phyloP scores from a whole-genome alignment of 2,888 invertebrate species.

The Drosophila histrio region DNA sequence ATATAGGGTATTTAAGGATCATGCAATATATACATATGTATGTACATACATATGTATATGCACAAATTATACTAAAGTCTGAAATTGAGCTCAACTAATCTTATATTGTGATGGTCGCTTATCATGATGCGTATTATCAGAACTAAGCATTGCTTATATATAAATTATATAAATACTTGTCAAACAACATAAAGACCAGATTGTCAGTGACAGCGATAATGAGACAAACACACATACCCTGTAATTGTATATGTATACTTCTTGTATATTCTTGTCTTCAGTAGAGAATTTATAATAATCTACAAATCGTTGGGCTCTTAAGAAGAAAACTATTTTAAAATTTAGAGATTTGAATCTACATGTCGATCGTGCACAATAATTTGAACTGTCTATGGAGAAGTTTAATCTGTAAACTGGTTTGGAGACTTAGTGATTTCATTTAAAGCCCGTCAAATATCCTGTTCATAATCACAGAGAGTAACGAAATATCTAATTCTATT shows the following conservation, averaged over 20 bases:
- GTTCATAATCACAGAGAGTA: not conserved
- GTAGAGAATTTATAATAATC: not conserved
- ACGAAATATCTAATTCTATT: not conserved
- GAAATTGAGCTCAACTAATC: conserved; percentile 13
- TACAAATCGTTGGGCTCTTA: not conserved
- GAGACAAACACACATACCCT: conserved; percentile 9
- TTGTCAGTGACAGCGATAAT: not conserved
- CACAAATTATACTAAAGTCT: not conserved
- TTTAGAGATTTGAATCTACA: too few species aligned
- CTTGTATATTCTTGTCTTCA: not conserved
- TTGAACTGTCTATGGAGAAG: too few species aligned
- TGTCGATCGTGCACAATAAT: too few species aligned
- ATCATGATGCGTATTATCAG: conserved; percentile 25
- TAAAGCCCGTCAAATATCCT: too few species aligned
- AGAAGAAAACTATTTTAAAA: too few species aligned
- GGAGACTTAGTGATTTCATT: not conserved
- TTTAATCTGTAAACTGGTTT: not conserved
- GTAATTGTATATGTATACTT: not conserved
- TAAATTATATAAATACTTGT: conserved; percentile 2
- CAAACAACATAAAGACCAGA: not conserved
- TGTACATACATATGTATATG: not conserved
- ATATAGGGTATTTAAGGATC: not conserved
- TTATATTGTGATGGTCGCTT: conserved; percentile 22
- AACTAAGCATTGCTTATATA: not conserved
- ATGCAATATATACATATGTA: not conserved